These are phyloP conservation scores for Furnarius figulus DNA, from an alignment of 2,113 vertebrate species.

Conservation along the genomic window DNA sequence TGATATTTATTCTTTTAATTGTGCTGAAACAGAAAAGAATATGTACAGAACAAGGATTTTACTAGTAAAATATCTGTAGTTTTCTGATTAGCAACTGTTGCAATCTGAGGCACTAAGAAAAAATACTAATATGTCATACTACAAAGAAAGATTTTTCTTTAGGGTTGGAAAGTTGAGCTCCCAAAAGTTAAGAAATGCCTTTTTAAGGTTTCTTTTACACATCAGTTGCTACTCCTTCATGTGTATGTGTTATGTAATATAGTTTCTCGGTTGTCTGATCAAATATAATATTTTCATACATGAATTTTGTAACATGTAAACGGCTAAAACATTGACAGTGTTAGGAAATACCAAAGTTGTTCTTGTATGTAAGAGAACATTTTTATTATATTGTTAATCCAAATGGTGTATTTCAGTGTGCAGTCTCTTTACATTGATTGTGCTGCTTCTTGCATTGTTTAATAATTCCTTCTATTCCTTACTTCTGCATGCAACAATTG, in stretches of 20 bases:
- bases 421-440: slow-evolving; percentile 26
- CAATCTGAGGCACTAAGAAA: neutral
- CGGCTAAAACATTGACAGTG: neutral
- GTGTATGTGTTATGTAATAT: neutral
- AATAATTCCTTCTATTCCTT: slow-evolving; percentile 64
- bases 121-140: neutral
- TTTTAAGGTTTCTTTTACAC: neutral
- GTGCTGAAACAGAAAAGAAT: neutral
- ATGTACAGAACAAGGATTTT: neutral
- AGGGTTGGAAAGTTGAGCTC: neutral
- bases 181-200: neutral
- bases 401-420: neutral
- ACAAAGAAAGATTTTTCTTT: neutral
- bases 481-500: slow-evolving; percentile 66
- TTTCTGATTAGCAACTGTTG: neutral
- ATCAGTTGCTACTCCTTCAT: neutral
- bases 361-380: neutral
- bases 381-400: neutral
- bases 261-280: neutral
- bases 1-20: neutral
- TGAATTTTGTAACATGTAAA: neutral
- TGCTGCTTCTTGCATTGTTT: slow-evolving; percentile 31
- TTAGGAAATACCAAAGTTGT: neutral
- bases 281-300: neutral
- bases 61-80: neutral